A percentile compares a stretch with the other conserved stretches of the same genome.
Evolutionary conservation across 2,888 invertebrate species (phyloP).

Genomic region (Synergus gifuensis): DNA sequence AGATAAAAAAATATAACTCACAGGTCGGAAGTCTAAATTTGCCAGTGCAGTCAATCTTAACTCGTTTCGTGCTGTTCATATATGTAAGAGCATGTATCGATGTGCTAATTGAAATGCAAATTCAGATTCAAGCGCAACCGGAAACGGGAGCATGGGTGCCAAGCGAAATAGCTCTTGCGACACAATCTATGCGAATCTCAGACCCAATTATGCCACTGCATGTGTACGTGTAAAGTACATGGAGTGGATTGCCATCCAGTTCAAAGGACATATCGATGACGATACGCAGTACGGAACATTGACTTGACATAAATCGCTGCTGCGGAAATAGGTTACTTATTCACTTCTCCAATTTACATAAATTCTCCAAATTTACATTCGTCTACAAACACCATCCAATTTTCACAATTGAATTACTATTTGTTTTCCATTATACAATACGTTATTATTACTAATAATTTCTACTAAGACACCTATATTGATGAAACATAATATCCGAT

Average conservation of each 20-base stretch:
- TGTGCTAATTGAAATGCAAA: constrained; percentile 40
- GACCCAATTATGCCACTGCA: constrained; percentile 35
- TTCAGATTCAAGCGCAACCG: constrained; percentile 23
- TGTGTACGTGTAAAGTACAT: constrained; percentile 37
- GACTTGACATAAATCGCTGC: constrained; percentile 19
- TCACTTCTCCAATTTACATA: background rate
- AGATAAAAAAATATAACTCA: too few relatives aligned
- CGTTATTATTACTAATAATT: background rate
- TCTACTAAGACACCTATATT: background rate
- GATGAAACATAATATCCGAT: background rate
- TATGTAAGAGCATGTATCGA: constrained; percentile 39
- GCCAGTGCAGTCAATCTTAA: constrained; percentile 17
- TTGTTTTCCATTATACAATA: background rate
- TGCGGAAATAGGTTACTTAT: constrained; percentile 1
- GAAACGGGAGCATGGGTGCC: constrained; percentile 32
- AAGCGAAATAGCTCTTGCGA: constrained; percentile 34
- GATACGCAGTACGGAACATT: constrained; percentile 26
- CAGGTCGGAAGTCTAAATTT: constrained; percentile 10
- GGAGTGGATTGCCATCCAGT: constrained; percentile 30
- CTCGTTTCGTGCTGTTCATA: constrained; percentile 17
- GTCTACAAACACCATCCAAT: background rate
- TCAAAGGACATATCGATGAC: constrained; percentile 36
- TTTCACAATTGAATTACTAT: background rate
- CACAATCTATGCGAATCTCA: constrained; percentile 39
- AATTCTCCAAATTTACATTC: background rate